A percentile compares a stretch with the other conserved stretches of the same genome.
These are phyloP conservation scores for Scaptomyza reducta DNA, from an alignment of 2,888 invertebrate genomes.

Conservation along the genomic window DNA sequence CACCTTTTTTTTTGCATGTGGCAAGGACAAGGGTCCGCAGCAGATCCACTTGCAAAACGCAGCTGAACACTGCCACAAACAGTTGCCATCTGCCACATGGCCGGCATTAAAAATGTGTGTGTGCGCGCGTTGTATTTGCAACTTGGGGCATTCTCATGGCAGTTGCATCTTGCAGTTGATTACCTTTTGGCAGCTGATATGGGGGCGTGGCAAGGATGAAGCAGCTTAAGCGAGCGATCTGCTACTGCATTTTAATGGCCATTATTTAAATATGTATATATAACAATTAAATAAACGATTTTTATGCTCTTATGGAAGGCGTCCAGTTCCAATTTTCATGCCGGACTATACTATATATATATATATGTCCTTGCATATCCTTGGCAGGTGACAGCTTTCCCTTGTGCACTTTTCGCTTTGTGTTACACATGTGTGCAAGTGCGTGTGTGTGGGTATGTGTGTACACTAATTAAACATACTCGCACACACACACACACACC, in stretches of 20 bases:
- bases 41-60: slow-evolving; percentile 16
- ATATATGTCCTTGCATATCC: neutral
- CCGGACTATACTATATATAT: slow-evolving; percentile 4
- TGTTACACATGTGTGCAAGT: no score
- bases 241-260: slow-evolving; percentile 70
- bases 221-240: slow-evolving; percentile 58
- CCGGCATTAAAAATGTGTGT: slow-evolving; percentile 58
- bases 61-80: slow-evolving; percentile 21
- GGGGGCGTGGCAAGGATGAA: slow-evolving; percentile 2
- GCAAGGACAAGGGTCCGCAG: slow-evolving; percentile 45
- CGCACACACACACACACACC: no score
- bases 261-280: slow-evolving; percentile 79
- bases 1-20: neutral
- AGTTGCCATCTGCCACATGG: slow-evolving; percentile 42
- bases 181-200: slow-evolving; percentile 73
- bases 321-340: slow-evolving; percentile 34
- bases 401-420: slow-evolving; percentile 33
- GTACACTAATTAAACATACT: no score
- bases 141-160: slow-evolving; percentile 16
- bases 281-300: slow-evolving; percentile 78
- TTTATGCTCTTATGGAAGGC: slow-evolving; percentile 54
- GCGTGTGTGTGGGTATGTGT: no score
- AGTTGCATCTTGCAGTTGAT: slow-evolving; percentile 56
- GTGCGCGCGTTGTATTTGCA: neutral
- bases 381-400: slow-evolving; percentile 2